Evolutionary conservation across 2,888 invertebrate species (phyloP), one percentile per base, ranked within the genome.

Genomic region (Apodemia zela): DNA sequence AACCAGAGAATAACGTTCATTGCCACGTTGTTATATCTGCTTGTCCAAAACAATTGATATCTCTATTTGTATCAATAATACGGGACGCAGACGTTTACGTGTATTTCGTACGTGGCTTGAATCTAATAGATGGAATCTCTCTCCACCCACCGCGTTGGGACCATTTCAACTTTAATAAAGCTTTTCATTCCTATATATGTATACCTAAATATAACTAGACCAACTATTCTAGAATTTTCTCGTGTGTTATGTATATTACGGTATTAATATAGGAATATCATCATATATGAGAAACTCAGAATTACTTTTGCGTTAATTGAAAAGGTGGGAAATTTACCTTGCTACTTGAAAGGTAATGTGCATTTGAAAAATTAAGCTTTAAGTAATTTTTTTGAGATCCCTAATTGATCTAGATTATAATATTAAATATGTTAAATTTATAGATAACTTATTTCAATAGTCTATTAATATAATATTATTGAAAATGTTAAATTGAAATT

Each of bases 31-130:
- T 58, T 58, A 81, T 82, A 82, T 85, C 84, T 80, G 77, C 84
- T 80, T 87, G 89, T 89, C 87, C 85, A 78, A 85, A 90, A 89
- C 90, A 90, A 90, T 90, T 89, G 89, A 87, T 89, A 89, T 88
- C 84, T 89, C 88, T 88, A 89, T 90, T 90, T 91, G 90, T 91
- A 91, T 89, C 90, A 90, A 90, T 91, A 89, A 88, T 87, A 84
- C 84, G 76, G 78, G 76, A 80, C 79, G 82, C 84, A 84, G 89
- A 89, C 85, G 82, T 84, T 87, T 87, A 87, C 88, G 86, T 88
- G 86, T 79, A 83, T 81, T 81, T 77, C 68, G 85, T 86, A 89
- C 90, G 90, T 90, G 90, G 75, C 68, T 67, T 62, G 89, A 89
- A 89, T 90, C 75, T 73, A 42, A 42, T 42, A 83, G 79, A 54